Evolutionary conservation across 2,888 invertebrate genomes (phyloP).

Genomic region (Drosophila infuscata): DNA sequence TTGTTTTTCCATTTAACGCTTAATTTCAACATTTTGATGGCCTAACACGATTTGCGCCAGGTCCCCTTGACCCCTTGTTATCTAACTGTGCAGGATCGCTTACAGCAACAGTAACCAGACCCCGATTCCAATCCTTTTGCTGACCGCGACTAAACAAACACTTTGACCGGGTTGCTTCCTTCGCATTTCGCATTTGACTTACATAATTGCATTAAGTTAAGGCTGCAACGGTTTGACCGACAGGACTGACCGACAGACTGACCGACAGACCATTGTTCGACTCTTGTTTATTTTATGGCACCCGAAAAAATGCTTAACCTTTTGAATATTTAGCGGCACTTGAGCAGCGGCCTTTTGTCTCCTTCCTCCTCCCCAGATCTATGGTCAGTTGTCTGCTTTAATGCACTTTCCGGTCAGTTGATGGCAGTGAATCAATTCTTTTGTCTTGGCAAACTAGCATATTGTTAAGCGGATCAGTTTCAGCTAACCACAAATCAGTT

Average conservation of each 20-base stretch:
- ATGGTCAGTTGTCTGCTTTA: constrained; percentile 38
- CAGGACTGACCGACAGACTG: neutral
- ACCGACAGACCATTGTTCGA: constrained; percentile 36
- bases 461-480: constrained; percentile 71
- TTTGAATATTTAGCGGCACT: constrained; percentile 68
- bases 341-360: constrained; percentile 37
- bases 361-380: neutral
- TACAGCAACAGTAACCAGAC: constrained; percentile 52
- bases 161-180: constrained; percentile 44
- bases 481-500: constrained; percentile 10
- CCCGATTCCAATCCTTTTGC: constrained; percentile 42
- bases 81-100: constrained; percentile 51
- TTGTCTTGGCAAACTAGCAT: constrained; percentile 18
- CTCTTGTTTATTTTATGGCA: constrained; percentile 65
- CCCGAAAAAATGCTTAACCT: constrained; percentile 63
- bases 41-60: constrained; percentile 63
- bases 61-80: constrained; percentile 64
- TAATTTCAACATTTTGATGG: constrained; percentile 78
- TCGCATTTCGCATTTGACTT: constrained; percentile 74
- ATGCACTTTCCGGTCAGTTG: constrained; percentile 66
- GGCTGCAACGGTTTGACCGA: constrained; percentile 44
- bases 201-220: constrained; percentile 69
- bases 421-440: constrained; percentile 42
- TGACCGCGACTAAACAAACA: constrained; percentile 80
- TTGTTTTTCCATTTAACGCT: constrained; percentile 79